These are phyloP conservation scores for Adineta ricciae DNA, from an alignment of 2,888 invertebrate species.

Conservation along the genomic window DNA sequence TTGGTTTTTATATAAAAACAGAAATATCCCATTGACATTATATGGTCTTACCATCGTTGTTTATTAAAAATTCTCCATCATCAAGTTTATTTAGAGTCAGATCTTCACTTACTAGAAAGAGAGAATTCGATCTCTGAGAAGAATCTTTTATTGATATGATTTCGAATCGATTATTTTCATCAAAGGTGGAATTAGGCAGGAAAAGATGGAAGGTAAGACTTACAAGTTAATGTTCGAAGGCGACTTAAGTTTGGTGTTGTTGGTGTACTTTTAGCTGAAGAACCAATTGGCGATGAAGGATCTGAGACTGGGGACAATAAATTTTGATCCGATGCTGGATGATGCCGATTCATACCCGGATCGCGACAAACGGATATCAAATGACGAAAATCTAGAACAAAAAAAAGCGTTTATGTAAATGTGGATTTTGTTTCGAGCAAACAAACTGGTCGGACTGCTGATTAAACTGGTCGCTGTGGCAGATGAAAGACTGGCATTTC, in stretches of 20 bases:
- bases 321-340: neutral
- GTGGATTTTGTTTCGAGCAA: neutral
- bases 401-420: neutral
- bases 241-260: neutral
- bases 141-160: no score
- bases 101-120: neutral
- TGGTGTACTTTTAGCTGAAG: neutral
- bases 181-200: no score
- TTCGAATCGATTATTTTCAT: no score
- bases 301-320: neutral
- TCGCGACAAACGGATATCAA: neutral
- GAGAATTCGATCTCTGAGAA: neutral
- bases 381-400: slow-evolving; percentile 13
- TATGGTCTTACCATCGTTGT: neutral
- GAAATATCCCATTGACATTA: neutral
- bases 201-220: neutral
- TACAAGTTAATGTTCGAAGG: slow-evolving; percentile 8
- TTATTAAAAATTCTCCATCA: neutral
- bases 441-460: neutral
- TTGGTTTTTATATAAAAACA: neutral
- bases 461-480: neutral
- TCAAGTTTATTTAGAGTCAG: neutral
- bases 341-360: neutral
- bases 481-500: neutral
- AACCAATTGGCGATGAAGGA: neutral